These are phyloP conservation scores for Stenopsyche tienmushanensis DNA, from an alignment of 1,140 invertebrate genomes.

Conservation along the genomic window DNA sequence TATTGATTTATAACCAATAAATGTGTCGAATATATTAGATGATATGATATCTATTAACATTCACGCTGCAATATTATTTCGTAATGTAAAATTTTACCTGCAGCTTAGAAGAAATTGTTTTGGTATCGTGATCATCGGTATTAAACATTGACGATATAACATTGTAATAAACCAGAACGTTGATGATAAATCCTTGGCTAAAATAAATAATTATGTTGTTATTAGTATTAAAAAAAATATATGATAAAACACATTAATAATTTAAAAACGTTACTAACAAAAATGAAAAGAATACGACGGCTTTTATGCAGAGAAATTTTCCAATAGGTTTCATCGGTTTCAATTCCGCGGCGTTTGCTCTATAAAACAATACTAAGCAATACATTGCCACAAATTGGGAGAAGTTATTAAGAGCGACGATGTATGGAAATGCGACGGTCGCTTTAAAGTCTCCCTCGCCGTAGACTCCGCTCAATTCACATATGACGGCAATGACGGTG, in stretches of 20 bases:
- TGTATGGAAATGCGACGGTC: conserved; percentile 85
- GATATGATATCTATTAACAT: too few species aligned
- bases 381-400: conserved; percentile 98
- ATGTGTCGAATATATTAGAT: too few species aligned
- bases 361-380: conserved; percentile 91
- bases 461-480: conserved; percentile 82
- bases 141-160: conserved; percentile 68
- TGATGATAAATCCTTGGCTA: conserved; percentile 90
- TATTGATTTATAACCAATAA: too few species aligned
- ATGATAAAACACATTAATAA: neutral
- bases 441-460: conserved; percentile 86
- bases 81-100: conserved; percentile 71
- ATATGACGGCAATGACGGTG: conserved; percentile 86
- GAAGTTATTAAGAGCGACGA: conserved; percentile 89
- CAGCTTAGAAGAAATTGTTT: conserved; percentile 73
- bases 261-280: neutral
- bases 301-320: conserved; percentile 98
- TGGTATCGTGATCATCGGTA: conserved; percentile 63
- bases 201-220: conserved; percentile 49
- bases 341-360: conserved; percentile 82
- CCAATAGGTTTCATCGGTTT: conserved; percentile 90
- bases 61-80: too few species aligned
- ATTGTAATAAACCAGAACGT: conserved; percentile 75
- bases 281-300: conserved; percentile 97
- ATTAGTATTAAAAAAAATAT: conserved; percentile 6